A percentile compares a stretch with the other conserved stretches of the same genome.
Evolutionary conservation across 2,797 vertebrate species (phyloP).

Genomic region (Megaceryle alcyon): DNA sequence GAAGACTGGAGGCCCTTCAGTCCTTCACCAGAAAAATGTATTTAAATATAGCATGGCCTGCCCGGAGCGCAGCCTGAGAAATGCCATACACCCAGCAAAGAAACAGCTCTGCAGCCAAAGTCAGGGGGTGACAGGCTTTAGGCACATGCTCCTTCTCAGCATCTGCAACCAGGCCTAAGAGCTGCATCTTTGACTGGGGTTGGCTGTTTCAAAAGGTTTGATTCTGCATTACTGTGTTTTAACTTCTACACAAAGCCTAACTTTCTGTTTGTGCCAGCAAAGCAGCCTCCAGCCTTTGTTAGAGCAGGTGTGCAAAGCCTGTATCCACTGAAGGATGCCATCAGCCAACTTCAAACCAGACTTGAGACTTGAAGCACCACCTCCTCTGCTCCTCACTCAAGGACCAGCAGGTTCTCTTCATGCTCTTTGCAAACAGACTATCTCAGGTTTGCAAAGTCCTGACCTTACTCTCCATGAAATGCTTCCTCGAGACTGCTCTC

Average conservation of each 20-base stretch:
- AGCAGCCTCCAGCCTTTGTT: background rate
- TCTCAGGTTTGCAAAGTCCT: background rate
- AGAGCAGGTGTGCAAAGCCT: background rate
- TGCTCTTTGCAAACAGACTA: background rate
- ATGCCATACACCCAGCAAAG: background rate
- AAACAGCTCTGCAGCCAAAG: background rate
- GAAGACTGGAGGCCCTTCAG: slow-evolving; percentile 44
- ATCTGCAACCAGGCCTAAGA: background rate
- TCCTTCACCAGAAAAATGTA: slow-evolving; percentile 7
- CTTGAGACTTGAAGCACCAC: background rate
- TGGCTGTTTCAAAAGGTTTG: background rate
- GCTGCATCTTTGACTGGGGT: background rate
- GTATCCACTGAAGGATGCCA: background rate
- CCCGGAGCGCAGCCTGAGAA: background rate
- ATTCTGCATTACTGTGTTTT: background rate
- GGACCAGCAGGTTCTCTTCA: background rate
- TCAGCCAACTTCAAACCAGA: background rate
- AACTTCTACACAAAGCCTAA: background rate
- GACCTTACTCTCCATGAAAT: background rate
- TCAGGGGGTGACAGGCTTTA: background rate
- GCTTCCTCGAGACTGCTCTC: background rate
- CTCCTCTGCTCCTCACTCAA: background rate
- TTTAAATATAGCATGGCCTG: slow-evolving; percentile 59
- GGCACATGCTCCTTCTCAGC: background rate
- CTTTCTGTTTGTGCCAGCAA: background rate